These are phyloP conservation scores for Cassiopea xamachana DNA, from an alignment of 30 jellyfish, hydroid and myxozoan genomes.

Conservation along the genomic window DNA sequence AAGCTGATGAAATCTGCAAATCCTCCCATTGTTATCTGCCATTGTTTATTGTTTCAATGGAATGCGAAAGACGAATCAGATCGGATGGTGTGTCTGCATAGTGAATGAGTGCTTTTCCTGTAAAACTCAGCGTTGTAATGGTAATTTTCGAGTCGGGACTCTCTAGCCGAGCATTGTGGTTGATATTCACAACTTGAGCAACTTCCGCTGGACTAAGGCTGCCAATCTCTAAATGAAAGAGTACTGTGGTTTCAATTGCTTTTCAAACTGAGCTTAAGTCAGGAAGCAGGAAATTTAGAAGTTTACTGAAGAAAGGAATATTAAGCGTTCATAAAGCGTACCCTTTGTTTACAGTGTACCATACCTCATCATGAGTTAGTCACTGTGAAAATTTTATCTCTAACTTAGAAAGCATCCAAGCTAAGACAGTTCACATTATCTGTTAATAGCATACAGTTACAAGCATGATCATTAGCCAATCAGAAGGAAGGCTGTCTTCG, in stretches of 20 bases:
- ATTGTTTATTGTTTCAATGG: conserved; percentile 28
- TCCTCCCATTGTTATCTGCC: background rate
- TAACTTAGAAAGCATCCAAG: background rate
- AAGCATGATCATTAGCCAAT: conserved; percentile 47
- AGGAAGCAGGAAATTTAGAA: conserved; percentile 87
- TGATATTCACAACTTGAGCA: conserved; percentile 83
- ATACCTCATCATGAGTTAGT: conserved; percentile 21
- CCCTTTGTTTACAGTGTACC: conserved; percentile 67
- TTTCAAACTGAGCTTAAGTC: conserved; percentile 86
- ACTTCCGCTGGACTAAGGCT: conserved; percentile 81
- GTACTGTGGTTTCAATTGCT: conserved; percentile 83
- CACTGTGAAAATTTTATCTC: conserved; percentile 5
- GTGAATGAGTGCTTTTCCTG: conserved; percentile 65
- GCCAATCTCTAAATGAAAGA: conserved; percentile 79
- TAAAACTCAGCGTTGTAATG: conserved; percentile 57
- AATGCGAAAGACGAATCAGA: conserved; percentile 39
- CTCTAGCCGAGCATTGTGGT: conserved; percentile 64
- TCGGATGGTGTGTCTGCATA: conserved; percentile 56
- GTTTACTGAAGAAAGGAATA: conserved; percentile 80
- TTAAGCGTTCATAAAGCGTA: conserved; percentile 67
- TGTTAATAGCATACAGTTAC: background rate
- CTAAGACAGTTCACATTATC: background rate
- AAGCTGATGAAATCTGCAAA: background rate
- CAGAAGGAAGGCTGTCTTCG: conserved; percentile 52
- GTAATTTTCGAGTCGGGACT: conserved; percentile 48